Base-by-base conservation (phyloP, 2,888 invertebrate species). In the Hirtodrosophila cameraria region DNA sequence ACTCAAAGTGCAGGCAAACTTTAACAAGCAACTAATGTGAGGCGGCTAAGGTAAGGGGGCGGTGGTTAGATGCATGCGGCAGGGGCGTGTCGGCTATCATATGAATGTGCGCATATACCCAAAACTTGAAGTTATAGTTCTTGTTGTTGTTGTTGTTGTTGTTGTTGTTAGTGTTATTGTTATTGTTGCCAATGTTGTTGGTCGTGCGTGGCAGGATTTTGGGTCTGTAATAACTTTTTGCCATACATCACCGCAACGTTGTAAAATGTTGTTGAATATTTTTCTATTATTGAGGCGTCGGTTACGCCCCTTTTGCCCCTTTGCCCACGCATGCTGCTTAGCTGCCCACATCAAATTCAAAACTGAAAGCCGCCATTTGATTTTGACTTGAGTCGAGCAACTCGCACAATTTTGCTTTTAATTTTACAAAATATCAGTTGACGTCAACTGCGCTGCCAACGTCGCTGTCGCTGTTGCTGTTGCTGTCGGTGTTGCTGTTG, bases 221-320 rank as follows among this genome's bases (percentile, higher is more conserved):
- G 50, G 36, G 59, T 55, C 52, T 27, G 60, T 49, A 63, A 63
- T 71, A 74, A 75, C 66, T 74, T 74, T 75, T 46, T 52, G 53
- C 54, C 65, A 54, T 81, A 84, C 79, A 81, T 72, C 63, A 78
- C 85, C 82, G 72, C 79, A 80, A 58, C 75, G 69, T 81, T 81
- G 85, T 81, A 79, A 82, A 82, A 82, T 71, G 60, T 65, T 63
- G 85, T 73, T 73, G 85, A 79, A 79, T 80, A 75, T 82, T 82
- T 82, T 85, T 80, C 82, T 85, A 75, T 80, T 80, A 79, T 79
- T 79, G 55, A 45, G 50, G 33, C 68, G 30, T 30, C 39, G 13
- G 54, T 52, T 28, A 8, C 15, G 30, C 27, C 39, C n/a, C 7
- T 12, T 9, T 5, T 3, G 5, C 1, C 43, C 8, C 16, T 23